These are phyloP conservation scores for Pollenia griseotomentosa DNA, from an alignment of 2,888 invertebrate species.

Conservation along the genomic window DNA sequence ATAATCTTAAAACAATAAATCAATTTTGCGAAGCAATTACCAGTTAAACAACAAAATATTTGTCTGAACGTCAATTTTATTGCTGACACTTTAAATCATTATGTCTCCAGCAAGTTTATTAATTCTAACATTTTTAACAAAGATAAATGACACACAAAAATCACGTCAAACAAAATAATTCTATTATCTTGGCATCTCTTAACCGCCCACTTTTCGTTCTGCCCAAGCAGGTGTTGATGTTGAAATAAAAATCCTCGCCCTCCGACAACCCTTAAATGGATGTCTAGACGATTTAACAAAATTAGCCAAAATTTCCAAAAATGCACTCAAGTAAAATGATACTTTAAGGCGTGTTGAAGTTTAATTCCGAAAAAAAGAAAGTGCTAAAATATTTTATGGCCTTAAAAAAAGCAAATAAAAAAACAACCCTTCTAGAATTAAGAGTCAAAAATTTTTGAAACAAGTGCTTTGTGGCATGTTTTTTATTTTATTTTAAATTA, in stretches of 20 bases:
- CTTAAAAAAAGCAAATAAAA: neutral
- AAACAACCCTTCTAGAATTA: conserved; percentile 52
- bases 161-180: conserved; percentile 8
- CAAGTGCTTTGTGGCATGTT: conserved; percentile 55
- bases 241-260: neutral
- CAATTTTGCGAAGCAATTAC: too few species aligned
- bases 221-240: conserved; percentile 53
- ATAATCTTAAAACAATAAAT: too few species aligned
- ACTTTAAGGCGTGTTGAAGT: neutral
- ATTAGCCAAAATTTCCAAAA: conserved; percentile 10
- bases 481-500: conserved; percentile 20
- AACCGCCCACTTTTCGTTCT: conserved; percentile 65
- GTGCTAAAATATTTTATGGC: conserved; percentile 31
- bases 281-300: conserved; percentile 28
- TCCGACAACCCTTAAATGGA: neutral
- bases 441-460: conserved; percentile 1
- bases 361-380: conserved; percentile 34
- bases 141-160: conserved; percentile 12
- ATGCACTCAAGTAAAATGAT: conserved; percentile 5
- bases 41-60: too few species aligned
- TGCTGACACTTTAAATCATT: too few species aligned
- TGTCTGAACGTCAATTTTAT: too few species aligned
- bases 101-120: too few species aligned
- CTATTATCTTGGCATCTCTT: conserved; percentile 37
- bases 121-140: neutral